phyloP scores from a whole-genome alignment of 2,888 invertebrate species.

The Acleris emargana region DNA sequence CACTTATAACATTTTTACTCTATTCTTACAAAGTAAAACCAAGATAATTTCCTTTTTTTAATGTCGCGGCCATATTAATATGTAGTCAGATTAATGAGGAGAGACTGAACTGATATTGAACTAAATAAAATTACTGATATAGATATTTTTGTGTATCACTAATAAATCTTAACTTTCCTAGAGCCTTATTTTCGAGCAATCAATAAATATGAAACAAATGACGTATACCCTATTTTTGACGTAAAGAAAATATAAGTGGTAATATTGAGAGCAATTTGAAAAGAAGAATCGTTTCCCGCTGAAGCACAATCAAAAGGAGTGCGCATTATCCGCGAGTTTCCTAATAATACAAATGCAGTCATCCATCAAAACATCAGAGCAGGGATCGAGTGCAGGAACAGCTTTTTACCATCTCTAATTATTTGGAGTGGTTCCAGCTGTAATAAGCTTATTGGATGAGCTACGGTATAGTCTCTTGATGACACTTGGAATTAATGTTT shows the following conservation, averaged over 20 bases:
- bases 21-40: too few relatives aligned
- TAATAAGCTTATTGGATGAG: slow-evolving; percentile 25
- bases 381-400: slow-evolving; percentile 27
- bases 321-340: slow-evolving; percentile 34
- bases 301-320: slow-evolving; percentile 34
- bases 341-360: slow-evolving; percentile 38
- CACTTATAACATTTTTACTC: too few relatives aligned
- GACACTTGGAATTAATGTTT: slow-evolving; percentile 1
- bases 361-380: slow-evolving; percentile 36
- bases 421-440: slow-evolving; percentile 32
- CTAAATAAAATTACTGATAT: too few relatives aligned
- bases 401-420: slow-evolving; percentile 32
- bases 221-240: not conserved
- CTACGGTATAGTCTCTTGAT: slow-evolving; percentile 1
- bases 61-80: too few relatives aligned
- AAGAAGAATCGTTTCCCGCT: slow-evolving; percentile 8
- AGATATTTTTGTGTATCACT: too few relatives aligned
- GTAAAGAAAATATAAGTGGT: slow-evolving; percentile 15
- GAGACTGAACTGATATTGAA: too few relatives aligned
- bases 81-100: too few relatives aligned
- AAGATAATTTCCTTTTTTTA: too few relatives aligned
- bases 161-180: too few relatives aligned
- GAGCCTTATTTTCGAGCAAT: too few relatives aligned
- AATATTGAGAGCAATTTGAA: slow-evolving; percentile 12
- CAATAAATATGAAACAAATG: too few relatives aligned